Evolutionary conservation across 2,113 vertebrate genomes (phyloP), one percentile per base, ranked within the genome.

Genomic region (Tachysurus fulvidraco): DNA sequence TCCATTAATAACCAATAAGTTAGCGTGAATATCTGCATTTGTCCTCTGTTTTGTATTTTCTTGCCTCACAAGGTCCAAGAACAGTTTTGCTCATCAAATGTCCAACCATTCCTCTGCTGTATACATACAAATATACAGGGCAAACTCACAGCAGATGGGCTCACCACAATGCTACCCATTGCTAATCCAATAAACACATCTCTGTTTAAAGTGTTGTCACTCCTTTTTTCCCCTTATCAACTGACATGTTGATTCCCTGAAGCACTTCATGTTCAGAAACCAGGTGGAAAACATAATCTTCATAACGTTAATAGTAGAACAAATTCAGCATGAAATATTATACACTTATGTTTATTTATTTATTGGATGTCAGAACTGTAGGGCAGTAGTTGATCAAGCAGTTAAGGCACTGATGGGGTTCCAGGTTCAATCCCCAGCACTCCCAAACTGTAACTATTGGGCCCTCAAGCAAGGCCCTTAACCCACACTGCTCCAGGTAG

Each of bases 81-180:
- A 93, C 91, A 89, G 59, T 71, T 88, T 88, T 89, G 91, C 93
- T 94, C 87, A 92, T 84, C 44, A 19, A 78, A 69, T 91, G 92
- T 90, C 93, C 93, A 89, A 60, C 84, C 54, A 86, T 67, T 73
- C 79, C 74, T 65, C 57, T 84, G 73, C 85, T 85, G 84, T 11
- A 67, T 11, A 67, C 87, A 82, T 67, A 88, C 71, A 59, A 50
- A 54, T 30, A 73, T 83, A 85, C 71, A 74, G 77, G 21, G 46
- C 62, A 54, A 85, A 93, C 89, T 89, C 85, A 88, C 88, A 92
- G 88, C 92, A 93, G 92, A 94, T 93, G 92, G 86, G 64, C 83
- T 79, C 71, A 85, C 59, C 79, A 64, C 82, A 88, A 54, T 41
- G 57, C 80, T 79, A 83, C 23, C 19, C 44, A 74, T 5, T 74